phyloP scores from a whole-genome alignment of 1,140 invertebrate genomes.

The Tetragonula clypearis region DNA sequence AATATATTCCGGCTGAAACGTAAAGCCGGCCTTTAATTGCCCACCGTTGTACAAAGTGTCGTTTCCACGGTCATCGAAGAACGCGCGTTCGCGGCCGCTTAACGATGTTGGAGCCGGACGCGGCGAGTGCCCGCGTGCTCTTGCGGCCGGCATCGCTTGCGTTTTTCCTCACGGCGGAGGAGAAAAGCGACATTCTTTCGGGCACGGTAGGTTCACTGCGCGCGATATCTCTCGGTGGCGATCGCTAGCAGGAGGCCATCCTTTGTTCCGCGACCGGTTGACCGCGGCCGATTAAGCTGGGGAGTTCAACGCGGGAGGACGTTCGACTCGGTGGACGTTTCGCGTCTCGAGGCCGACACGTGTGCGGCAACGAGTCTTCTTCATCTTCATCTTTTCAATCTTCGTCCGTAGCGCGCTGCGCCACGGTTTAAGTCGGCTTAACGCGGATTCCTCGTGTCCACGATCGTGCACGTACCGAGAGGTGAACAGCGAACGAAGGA shows the following conservation, averaged over 20 bases:
- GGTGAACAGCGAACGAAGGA: neutral
- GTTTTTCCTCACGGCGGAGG: constrained; percentile 2
- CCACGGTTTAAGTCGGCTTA: constrained; percentile 50
- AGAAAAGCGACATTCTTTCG: constrained; percentile 29
- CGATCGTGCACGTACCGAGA: neutral
- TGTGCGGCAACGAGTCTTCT: constrained; percentile 44
- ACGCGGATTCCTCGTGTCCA: constrained; percentile 51
- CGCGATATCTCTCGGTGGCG: constrained; percentile 1
- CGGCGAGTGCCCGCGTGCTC: no score
- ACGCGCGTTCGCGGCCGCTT: constrained; percentile 54
- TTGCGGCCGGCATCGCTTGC: neutral
- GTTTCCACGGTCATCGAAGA: constrained; percentile 74
- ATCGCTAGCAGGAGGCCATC: constrained; percentile 9
- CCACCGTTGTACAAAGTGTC: constrained; percentile 74
- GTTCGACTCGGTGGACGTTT: constrained; percentile 10
- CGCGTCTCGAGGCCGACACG: constrained; percentile 14
- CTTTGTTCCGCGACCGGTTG: constrained; percentile 24
- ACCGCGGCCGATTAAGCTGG: constrained; percentile 30
- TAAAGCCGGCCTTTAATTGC: constrained; percentile 74
- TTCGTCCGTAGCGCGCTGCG: constrained; percentile 7
- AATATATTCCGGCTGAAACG: constrained; percentile 73
- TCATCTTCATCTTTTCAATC: constrained; percentile 25
- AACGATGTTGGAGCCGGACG: constrained; percentile 7
- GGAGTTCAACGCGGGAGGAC: constrained; percentile 59
- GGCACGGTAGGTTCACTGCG: neutral